phyloP scores from a whole-genome alignment of 2,888 invertebrate genomes.

The Prosopocoilus inquinatus region DNA sequence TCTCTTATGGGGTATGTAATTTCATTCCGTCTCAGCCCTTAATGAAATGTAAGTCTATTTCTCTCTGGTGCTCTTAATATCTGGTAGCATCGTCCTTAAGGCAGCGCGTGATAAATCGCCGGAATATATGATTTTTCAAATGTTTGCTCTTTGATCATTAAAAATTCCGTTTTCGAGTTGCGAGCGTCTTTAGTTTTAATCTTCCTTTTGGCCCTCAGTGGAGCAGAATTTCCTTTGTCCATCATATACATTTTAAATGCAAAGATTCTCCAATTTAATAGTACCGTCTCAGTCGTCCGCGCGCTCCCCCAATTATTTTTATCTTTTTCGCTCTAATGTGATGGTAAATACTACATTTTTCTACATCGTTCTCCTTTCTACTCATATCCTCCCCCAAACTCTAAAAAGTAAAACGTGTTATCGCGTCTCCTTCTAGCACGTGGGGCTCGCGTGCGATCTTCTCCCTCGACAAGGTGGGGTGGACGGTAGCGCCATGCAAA shows the following conservation, averaged over 20 bases:
- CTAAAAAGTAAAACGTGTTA: slow-evolving; percentile 45
- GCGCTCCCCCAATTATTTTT: slow-evolving; percentile 29
- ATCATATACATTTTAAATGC: slow-evolving; percentile 30
- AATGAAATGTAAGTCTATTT: slow-evolving; percentile 51
- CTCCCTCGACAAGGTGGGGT: slow-evolving; percentile 33
- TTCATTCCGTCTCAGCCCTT: slow-evolving; percentile 53
- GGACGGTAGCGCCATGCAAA: slow-evolving; percentile 48
- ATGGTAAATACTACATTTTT: slow-evolving; percentile 42
- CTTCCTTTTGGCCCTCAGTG: slow-evolving; percentile 21
- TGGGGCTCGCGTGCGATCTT: slow-evolving; percentile 29
- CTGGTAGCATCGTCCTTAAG: slow-evolving; percentile 7
- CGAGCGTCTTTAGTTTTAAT: slow-evolving; percentile 26
- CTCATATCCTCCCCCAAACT: slow-evolving; percentile 36
- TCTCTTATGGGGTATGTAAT: slow-evolving; percentile 52
- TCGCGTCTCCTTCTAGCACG: slow-evolving; percentile 24
- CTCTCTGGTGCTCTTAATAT: slow-evolving; percentile 41
- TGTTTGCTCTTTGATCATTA: slow-evolving; percentile 34
- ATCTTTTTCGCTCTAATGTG: slow-evolving; percentile 40
- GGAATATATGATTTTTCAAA: slow-evolving; percentile 13
- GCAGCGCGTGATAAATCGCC: not conserved
- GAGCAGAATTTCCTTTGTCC: slow-evolving; percentile 28
- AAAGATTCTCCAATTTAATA: slow-evolving; percentile 38
- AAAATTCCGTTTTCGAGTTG: slow-evolving; percentile 33
- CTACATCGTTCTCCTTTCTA: slow-evolving; percentile 35
- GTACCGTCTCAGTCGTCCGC: slow-evolving; percentile 33